phyloP scores from a whole-genome alignment of 2,113 vertebrate species.

The Eurypyga helias region DNA sequence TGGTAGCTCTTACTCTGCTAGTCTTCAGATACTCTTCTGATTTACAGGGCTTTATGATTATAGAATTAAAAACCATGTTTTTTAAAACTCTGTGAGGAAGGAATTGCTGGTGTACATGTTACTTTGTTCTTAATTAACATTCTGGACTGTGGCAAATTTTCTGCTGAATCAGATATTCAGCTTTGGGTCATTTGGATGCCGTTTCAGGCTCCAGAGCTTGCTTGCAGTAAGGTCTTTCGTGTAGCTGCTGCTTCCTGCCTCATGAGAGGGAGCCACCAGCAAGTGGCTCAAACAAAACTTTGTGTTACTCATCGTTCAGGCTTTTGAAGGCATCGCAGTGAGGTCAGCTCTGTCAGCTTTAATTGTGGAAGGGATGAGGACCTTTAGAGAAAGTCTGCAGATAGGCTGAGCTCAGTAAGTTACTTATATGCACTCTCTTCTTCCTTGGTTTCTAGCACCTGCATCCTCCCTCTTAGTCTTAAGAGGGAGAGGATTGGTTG shows the following conservation, averaged over 20 bases:
- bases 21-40: background rate
- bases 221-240: background rate
- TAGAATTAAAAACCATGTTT: background rate
- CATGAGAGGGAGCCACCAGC: background rate
- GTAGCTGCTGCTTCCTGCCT: background rate
- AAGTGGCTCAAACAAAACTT: background rate
- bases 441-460: background rate
- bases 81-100: background rate
- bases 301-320: background rate
- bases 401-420: background rate
- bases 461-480: background rate
- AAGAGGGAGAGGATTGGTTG: background rate
- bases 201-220: background rate
- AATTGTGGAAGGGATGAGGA: background rate
- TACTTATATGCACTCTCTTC: background rate
- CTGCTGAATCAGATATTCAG: background rate
- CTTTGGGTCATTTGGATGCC: background rate
- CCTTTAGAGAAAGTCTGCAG: background rate
- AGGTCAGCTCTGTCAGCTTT: background rate
- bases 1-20: background rate
- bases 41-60: background rate
- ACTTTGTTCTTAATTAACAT: background rate
- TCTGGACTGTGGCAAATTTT: background rate
- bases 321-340: background rate
- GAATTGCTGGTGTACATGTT: background rate